A percentile compares a stretch with the other conserved stretches of the same genome.
Conservation (phyloP, 2,113 vertebrate species). For the Silurus glanis region DNA sequence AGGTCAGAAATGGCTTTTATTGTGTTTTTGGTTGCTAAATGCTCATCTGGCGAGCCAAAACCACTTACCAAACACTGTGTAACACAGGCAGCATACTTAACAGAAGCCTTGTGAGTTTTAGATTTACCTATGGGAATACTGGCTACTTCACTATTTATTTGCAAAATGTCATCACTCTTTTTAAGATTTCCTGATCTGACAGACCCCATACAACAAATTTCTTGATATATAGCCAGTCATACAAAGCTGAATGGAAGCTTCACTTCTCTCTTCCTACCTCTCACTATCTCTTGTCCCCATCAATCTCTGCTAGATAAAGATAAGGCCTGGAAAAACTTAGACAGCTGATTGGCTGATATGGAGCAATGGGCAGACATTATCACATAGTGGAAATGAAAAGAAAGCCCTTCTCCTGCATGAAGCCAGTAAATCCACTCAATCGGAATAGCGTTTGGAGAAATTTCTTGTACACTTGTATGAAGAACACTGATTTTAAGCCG, state of each 20-base stretch:
- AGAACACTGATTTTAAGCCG: background rate
- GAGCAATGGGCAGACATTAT: slow-evolving; percentile 63
- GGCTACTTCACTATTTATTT: background rate
- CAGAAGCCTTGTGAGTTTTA: background rate
- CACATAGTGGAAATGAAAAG: slow-evolving; percentile 32
- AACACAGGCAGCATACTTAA: background rate
- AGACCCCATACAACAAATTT: background rate
- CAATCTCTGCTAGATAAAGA: slow-evolving; percentile 41
- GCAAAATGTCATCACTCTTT: background rate
- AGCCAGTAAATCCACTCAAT: slow-evolving; percentile 52
- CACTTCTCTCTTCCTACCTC: background rate
- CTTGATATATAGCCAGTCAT: background rate
- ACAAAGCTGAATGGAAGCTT: background rate
- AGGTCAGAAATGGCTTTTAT: background rate
- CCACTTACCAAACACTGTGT: background rate
- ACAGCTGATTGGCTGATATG: slow-evolving; percentile 42
- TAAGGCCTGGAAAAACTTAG: slow-evolving; percentile 46
- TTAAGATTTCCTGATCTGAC: too few species aligned
- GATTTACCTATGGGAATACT: background rate
- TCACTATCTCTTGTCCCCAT: background rate
- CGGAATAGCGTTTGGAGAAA: background rate
- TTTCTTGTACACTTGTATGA: slow-evolving; percentile 2
- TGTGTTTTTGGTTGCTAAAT: background rate
- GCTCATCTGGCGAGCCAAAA: background rate
- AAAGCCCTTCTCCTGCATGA: slow-evolving; percentile 65